Conservation (phyloP, 2,888 invertebrate genomes). For the Colletes collaris region DNA sequence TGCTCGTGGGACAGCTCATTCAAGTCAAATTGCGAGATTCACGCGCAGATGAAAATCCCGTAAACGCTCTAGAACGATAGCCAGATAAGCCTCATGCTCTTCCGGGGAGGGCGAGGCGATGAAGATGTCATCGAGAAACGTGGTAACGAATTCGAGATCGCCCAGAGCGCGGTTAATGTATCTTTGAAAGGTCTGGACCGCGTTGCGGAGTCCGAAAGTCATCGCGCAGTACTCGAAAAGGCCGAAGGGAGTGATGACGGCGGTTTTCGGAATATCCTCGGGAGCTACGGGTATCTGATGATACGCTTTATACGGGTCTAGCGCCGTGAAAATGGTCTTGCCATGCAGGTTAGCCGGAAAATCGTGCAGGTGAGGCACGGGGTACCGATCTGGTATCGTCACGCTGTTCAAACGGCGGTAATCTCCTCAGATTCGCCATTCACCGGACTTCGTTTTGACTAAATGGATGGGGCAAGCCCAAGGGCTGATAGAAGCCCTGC, state of each 20-base stretch:
- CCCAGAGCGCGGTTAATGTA: not conserved
- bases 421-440: too few relatives aligned
- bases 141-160: not conserved
- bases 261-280: conserved; percentile 16
- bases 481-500: too few relatives aligned
- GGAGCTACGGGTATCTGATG: conserved; percentile 16
- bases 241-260: conserved; percentile 18
- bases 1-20: not conserved
- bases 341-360: not conserved
- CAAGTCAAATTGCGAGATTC: not conserved
- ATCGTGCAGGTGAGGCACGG: conserved; percentile 18
- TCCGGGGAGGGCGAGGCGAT: not conserved
- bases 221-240: not conserved
- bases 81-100: conserved; percentile 1
- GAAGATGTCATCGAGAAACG: not conserved
- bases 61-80: not conserved
- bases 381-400: too few relatives aligned
- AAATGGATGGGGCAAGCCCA: too few relatives aligned
- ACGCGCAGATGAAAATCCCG: not conserved
- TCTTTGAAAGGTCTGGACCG: conserved; percentile 5
- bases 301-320: conserved; percentile 1
- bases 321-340: not conserved
- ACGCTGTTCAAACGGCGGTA: too few relatives aligned
- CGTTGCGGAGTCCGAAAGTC: not conserved
- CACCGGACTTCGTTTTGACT: too few relatives aligned